Base-by-base conservation (phyloP, 2,888 invertebrate species). In the Eudemis profundana region DNA sequence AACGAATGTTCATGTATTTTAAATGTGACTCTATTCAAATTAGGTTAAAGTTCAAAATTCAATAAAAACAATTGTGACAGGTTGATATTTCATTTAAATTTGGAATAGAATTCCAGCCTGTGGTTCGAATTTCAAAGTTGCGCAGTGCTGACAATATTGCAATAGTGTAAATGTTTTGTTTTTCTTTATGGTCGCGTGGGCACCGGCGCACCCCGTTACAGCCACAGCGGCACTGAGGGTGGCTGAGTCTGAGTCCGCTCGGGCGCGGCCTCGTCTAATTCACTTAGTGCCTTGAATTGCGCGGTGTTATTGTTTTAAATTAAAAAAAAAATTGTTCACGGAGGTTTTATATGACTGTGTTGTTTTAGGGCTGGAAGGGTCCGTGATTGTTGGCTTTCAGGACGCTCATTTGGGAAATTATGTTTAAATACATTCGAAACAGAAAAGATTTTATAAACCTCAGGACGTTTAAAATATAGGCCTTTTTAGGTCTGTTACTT, bases 221-320 rank as follows among this genome's bases (percentile, higher is more conserved):
- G 78, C 66, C 74, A 73, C 71, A 71, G 8, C 19, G 44, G 71
- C 71, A 70, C 73, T 69, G 72, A 65, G 69, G 66, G 70, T 69
- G 82, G 79, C 83, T 78, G 81, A 81, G 81, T 80, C 83, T 78
- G 81, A 81, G 81, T 80, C 77, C 68, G 69, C 63, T 67, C 61
- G 54, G 62, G 71, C 70, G 72, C 70, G 63, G 71, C 51, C 72
- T 75, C 72, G 73, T 78, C 77, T 87, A 89, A 90, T 89, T 84
- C 79, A 84, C 77, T 89, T 89, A 88, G 72, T 42, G 65, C 69
- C 72, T 70, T 42, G 50, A 49, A 50, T 29, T 14, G n/a, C 15
- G 47, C 38, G 12, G 53, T 17, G 42, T 49, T 59, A 40, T 62
- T 40, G 19, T 64, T 59, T 50, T 59, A 36, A 57, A 44, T 44